Evolutionary conservation across 2,797 vertebrate species (phyloP), one percentile per base, ranked within the genome.

Genomic region (Sandelia bainsii): DNA sequence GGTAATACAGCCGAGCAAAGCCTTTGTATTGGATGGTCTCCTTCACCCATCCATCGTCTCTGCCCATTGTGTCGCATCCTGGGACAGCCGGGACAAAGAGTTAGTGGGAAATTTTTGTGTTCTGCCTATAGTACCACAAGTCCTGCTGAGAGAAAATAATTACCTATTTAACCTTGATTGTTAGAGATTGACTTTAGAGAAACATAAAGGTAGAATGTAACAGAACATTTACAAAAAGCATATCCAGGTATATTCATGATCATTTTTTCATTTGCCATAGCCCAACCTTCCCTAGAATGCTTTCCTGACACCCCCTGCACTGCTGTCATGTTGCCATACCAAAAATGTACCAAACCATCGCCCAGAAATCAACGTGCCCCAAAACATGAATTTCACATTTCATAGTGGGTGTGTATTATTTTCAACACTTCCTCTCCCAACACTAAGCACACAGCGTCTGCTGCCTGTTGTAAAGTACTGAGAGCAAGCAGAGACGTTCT

Each of bases 151-250:
- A 22, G 53, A 29, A 70, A 74, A 58, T 61, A 59, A 88, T 75
- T 58, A 50, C 25, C 50, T 44, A 12, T 79, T 80, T 82, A 80
- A 72, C 84, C 82, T 83, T 63, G 23, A 64, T 13, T 59, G 57
- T 65, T 59, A 27, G 46, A 72, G 70, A 61, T 63, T 23, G 23
- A 1, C 22, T 46, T 34, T 4, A n/a, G 0, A 8, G 59, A 29
- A 45, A 54, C 40, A 49, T 40, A 13, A 16, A 3, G 17, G n/a
- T n/a, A 5, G 9, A 61, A 32, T n/a, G 1, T 7, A 14, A n/a
- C 19, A 54, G 22, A 56, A 53, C 20, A 39, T 65, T 73, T 61
- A 19, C 17, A 13, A 20, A 58, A 14, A 39, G 37, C 37, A 39
- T 39, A 11, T 37, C 9, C 10, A 12, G 17, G 3, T 10, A 9